A percentile compares a stretch with the other conserved stretches of the same genome.
phyloP scores from a whole-genome alignment of 2,113 vertebrate species.

The Tricholaema leucomelas region DNA sequence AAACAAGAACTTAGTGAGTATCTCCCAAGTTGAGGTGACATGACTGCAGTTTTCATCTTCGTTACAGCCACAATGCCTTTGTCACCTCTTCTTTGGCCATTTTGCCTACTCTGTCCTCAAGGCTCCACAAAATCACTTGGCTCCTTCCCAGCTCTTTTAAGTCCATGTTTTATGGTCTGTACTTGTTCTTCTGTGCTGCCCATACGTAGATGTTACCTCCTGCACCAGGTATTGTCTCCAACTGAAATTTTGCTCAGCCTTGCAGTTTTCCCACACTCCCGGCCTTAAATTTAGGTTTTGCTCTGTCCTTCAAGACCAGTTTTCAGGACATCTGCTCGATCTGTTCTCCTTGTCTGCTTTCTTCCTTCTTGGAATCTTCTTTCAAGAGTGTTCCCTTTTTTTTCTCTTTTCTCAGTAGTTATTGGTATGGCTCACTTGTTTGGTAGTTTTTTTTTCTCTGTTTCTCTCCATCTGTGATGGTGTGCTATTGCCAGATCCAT shows the following conservation, averaged over 20 bases:
- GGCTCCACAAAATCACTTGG: background rate
- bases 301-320: background rate
- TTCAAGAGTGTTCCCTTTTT: background rate
- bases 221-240: background rate
- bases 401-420: background rate
- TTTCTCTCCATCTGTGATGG: background rate
- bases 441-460: too few relatives aligned
- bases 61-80: background rate
- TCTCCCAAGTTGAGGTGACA: background rate
- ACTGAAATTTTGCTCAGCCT: background rate
- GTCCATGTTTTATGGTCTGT: background rate
- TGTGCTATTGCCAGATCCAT: background rate
- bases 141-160: background rate
- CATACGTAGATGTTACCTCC: background rate
- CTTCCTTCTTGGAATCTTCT: background rate
- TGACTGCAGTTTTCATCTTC: background rate
- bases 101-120: background rate
- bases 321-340: background rate
- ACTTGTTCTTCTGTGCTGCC: background rate
- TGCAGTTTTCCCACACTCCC: background rate
- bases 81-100: background rate
- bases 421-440: background rate
- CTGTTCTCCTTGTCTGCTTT: background rate
- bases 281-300: background rate
- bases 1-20: background rate